Base-by-base conservation (phyloP, 2,888 invertebrate genomes). In the Aphidoletes aphidimyza region DNA sequence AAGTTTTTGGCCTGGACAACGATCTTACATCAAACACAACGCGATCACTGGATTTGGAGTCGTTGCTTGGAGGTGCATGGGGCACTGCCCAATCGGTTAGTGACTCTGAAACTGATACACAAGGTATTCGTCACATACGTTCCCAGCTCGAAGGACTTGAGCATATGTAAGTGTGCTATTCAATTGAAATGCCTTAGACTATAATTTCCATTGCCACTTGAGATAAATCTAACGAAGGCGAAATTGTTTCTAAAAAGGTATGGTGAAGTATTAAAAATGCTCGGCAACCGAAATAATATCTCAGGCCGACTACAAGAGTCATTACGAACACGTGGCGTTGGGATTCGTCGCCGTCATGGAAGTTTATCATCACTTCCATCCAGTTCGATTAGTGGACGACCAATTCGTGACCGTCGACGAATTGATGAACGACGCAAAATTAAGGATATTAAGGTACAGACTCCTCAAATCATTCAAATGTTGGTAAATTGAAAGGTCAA, bases 341-440 rank as follows among this genome's bases (percentile, higher is more conserved):
- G 91, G 85, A 90, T 91, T 0, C 91, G 91, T 86, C 90, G 94
- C 84, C 91, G 94, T 0, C 95, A 95, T 88, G 96, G 96, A 54
- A 95, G 95, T 87, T 93, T 96, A 91, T 95, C 95, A 0, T 96
- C 96, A 0, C 91, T 96, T 36, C 95, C 95, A 0, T 95, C 95
- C 0, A 95, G 95, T 86, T 95, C 95, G 0, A 95, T 95, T 8
- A 95, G 95, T 89, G 94, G 94, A 86, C 91, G 95, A 84, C 95
- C 95, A 0, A 93, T 93, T 17, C 90, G 95, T 84, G 95, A 95
- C 87, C 94, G 94, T 88, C 90, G 94, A 86, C 90, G 93, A 69
- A 92, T 93, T 85, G 95, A 95, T 78, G 94, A 94, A 85, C 91
- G 95, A 86, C 94, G 94, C 89, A 95, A 95, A 90, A 92, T 93